phyloP scores from a whole-genome alignment of 2,797 vertebrate genomes.

The Pangasius djambal region DNA sequence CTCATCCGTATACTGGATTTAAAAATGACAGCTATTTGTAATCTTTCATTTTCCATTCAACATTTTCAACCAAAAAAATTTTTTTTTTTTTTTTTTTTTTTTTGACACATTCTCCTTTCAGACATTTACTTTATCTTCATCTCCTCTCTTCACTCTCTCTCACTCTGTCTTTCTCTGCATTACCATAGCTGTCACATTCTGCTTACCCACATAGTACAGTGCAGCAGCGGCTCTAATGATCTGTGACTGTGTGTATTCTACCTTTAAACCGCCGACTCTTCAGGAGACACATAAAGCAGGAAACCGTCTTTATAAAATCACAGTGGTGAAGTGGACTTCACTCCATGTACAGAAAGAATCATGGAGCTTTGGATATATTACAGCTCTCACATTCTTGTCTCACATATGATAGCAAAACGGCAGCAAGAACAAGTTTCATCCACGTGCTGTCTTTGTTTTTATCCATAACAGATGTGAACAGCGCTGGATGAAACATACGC shows the following conservation, averaged over 20 bases:
- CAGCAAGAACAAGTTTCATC: neutral
- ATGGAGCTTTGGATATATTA: neutral
- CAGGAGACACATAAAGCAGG: constrained; percentile 13
- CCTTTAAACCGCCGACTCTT: constrained; percentile 33
- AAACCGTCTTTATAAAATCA: neutral
- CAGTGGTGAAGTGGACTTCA: neutral
- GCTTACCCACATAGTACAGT: constrained; percentile 34
- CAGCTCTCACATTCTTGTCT: neutral
- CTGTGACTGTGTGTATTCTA: constrained; percentile 44
- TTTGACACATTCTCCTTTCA: neutral
- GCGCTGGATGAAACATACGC: constrained; percentile 16
- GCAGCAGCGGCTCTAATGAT: constrained; percentile 36
- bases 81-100: neutral
- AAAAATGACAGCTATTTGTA: neutral
- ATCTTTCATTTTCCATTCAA: neutral
- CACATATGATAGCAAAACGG: neutral
- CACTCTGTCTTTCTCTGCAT: neutral
- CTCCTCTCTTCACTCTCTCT: neutral
- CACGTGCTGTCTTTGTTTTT: neutral
- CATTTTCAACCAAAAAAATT: neutral
- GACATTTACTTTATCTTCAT: neutral
- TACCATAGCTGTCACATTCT: constrained; percentile 27
- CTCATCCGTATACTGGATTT: neutral
- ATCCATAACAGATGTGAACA: constrained; percentile 19
- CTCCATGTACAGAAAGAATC: neutral